These are phyloP conservation scores for Paramormyrops kingsleyae DNA, from an alignment of 2,113 vertebrate species.

Conservation along the genomic window DNA sequence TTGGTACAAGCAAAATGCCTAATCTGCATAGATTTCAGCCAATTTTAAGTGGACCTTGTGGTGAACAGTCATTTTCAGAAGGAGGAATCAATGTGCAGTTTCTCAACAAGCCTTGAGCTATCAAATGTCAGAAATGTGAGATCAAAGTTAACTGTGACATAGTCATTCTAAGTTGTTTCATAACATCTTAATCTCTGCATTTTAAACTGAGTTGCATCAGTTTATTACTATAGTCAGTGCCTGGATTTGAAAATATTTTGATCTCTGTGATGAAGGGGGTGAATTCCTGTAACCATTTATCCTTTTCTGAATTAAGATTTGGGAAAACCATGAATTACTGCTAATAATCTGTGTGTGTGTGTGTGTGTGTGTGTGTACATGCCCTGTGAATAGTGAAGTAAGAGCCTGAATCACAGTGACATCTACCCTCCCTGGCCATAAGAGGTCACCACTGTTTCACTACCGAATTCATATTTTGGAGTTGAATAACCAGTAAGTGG, in stretches of 20 bases:
- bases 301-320: conserved; percentile 5
- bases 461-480: not conserved
- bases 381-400: not conserved
- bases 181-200: not conserved
- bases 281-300: conserved; percentile 3
- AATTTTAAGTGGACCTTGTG: not conserved
- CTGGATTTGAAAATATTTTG: not conserved
- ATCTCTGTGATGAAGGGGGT: not conserved
- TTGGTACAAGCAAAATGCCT: not conserved
- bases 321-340: not conserved
- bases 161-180: conserved; percentile 4
- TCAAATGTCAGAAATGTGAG: conserved; percentile 1
- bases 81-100: not conserved
- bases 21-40: not conserved
- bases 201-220: conserved; percentile 1
- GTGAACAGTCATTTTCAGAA: not conserved
- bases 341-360: not conserved
- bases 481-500: not conserved
- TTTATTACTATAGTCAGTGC: not conserved
- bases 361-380: not conserved
- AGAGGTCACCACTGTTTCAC: conserved; percentile 43
- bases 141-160: not conserved
- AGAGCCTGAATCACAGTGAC: not conserved
- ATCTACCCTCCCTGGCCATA: conserved; percentile 26
- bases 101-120: not conserved